These are phyloP conservation scores for Cheilosia soror DNA, from an alignment of 2,888 invertebrate genomes.

Conservation along the genomic window DNA sequence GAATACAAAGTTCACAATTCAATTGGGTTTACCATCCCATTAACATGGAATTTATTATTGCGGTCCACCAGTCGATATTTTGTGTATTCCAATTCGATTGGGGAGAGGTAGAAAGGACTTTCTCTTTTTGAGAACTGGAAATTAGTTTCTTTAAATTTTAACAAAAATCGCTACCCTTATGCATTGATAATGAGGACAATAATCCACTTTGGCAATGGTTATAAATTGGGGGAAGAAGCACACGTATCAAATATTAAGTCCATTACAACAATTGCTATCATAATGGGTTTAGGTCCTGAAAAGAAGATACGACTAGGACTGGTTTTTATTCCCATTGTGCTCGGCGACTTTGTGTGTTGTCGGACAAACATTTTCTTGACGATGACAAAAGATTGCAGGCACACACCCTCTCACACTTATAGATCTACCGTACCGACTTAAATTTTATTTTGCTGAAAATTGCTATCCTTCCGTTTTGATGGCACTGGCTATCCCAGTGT, in stretches of 20 bases:
- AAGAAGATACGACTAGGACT: conserved; percentile 30
- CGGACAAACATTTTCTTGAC: conserved; percentile 69
- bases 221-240: conserved; percentile 10
- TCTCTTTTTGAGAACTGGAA: not conserved
- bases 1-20: conserved; percentile 49
- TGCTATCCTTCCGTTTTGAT: conserved; percentile 71
- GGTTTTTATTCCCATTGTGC: conserved; percentile 33
- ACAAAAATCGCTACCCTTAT: conserved; percentile 22
- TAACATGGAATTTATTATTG: conserved; percentile 68
- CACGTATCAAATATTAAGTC: conserved; percentile 71
- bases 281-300: conserved; percentile 70
- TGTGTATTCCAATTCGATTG: not conserved
- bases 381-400: conserved; percentile 73
- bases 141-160: not conserved
- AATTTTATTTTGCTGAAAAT: conserved; percentile 72
- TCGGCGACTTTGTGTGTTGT: conserved; percentile 55
- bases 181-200: conserved; percentile 68
- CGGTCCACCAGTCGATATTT: conserved; percentile 5
- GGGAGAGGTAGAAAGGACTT: not conserved
- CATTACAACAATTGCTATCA: conserved; percentile 72
- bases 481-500: not conserved
- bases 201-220: conserved; percentile 63
- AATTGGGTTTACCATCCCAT: conserved; percentile 61
- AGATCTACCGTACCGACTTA: conserved; percentile 27
- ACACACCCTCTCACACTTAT: conserved; percentile 10